Evolutionary conservation across 1,140 invertebrate genomes (phyloP).

Genomic region (Octopus sinensis): DNA sequence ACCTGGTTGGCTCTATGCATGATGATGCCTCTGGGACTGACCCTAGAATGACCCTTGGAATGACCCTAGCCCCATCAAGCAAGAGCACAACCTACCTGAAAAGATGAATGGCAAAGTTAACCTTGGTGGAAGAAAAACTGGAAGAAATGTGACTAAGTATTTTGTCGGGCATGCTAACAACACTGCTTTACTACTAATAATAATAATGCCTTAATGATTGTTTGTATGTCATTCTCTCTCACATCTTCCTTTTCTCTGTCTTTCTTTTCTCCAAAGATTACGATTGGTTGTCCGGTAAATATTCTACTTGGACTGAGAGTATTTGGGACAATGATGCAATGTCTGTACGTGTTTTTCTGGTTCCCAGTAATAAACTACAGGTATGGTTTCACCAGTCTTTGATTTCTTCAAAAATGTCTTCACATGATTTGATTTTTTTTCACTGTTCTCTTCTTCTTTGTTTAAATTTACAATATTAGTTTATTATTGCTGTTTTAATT

Average conservation of each 20-base stretch:
- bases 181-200: no score
- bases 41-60: no score
- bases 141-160: no score
- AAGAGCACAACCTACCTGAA: no score
- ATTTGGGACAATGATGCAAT: slow-evolving; percentile 71
- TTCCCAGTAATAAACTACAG: slow-evolving; percentile 61
- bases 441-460: not conserved
- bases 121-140: no score
- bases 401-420: not conserved
- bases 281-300: slow-evolving; percentile 73
- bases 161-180: no score
- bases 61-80: no score
- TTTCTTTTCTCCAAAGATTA: slow-evolving; percentile 78
- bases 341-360: slow-evolving; percentile 74
- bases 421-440: not conserved
- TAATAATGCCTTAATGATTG: no score
- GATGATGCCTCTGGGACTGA: no score
- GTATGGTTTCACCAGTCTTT: slow-evolving; percentile 26
- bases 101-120: no score
- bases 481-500: not conserved
- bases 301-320: slow-evolving; percentile 90
- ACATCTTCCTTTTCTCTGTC: slow-evolving; percentile 39
- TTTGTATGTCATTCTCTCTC: not conserved
- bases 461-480: not conserved
- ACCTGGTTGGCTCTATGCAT: no score